Evolutionary conservation across 2,113 vertebrate species (phyloP).

Genomic region (Xenus cinereus): DNA sequence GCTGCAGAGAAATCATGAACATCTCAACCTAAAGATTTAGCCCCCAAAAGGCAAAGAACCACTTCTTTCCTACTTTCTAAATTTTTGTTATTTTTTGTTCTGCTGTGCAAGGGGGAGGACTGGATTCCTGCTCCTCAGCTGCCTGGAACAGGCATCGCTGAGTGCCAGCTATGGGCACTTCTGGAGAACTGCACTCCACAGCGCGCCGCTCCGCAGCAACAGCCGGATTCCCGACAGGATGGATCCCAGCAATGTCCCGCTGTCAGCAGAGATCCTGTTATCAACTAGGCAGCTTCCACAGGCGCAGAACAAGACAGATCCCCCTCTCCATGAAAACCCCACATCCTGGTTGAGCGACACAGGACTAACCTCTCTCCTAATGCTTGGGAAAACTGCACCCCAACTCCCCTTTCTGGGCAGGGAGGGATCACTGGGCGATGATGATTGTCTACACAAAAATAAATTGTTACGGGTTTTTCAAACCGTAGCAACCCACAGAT

Average conservation of each 20-base stretch:
- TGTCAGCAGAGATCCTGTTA: rapidly evolving
- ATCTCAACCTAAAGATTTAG: neutral
- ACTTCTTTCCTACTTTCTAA: neutral
- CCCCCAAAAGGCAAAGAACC: neutral
- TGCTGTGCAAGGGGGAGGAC: neutral
- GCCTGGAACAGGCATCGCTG: neutral
- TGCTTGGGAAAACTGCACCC: neutral
- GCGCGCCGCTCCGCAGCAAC: neutral
- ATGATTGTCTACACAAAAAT: neutral
- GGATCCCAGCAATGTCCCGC: neutral
- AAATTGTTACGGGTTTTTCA: neutral
- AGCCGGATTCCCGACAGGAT: neutral
- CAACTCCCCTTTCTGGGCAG: too few relatives aligned
- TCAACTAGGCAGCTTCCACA: neutral
- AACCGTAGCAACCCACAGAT: rapidly evolving
- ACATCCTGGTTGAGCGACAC: neutral
- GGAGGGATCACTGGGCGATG: neutral
- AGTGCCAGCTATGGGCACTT: neutral
- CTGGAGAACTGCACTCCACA: neutral
- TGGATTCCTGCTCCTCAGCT: neutral
- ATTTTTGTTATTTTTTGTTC: neutral
- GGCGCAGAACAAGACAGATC: neutral
- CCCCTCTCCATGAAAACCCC: neutral
- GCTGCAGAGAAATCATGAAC: neutral
- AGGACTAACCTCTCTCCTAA: neutral